These are phyloP conservation scores for Ianthella basta DNA, from an alignment of 37 sponge, comb jelly and placozoan species.

Conservation along the genomic window DNA sequence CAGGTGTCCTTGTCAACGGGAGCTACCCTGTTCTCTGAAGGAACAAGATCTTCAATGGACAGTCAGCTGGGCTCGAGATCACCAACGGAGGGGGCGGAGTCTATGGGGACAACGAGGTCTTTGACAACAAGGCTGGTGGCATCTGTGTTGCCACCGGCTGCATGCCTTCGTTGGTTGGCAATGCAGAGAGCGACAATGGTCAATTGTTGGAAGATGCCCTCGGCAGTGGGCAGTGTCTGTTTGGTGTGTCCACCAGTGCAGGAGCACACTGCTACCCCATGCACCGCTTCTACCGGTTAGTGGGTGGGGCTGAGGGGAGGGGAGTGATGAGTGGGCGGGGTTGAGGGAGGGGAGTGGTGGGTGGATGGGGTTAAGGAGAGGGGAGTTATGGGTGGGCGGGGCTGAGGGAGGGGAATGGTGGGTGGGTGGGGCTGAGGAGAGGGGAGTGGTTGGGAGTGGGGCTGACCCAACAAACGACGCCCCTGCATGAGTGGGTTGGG, in stretches of 20 bases:
- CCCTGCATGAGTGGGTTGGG: no score
- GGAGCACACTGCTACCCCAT: slow-evolving; percentile 81
- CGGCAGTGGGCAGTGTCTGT: slow-evolving; percentile 61
- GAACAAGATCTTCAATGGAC: slow-evolving; percentile 71
- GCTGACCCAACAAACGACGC: no score
- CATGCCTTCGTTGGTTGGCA: slow-evolving; percentile 57
- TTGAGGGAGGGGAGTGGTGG: not conserved
- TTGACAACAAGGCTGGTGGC: slow-evolving; percentile 79
- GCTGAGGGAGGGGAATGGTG: no score
- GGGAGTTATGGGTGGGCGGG: no score
- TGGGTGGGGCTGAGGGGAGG: not conserved
- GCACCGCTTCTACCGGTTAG: slow-evolving; percentile 76
- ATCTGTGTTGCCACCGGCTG: slow-evolving; percentile 83
- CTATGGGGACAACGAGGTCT: slow-evolving; percentile 76
- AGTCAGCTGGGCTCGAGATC: slow-evolving; percentile 78
- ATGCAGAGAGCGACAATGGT: slow-evolving; percentile 63
- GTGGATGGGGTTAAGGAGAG: not conserved
- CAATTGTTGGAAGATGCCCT: slow-evolving; percentile 61
- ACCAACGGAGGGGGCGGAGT: slow-evolving; percentile 73
- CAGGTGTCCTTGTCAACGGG: slow-evolving; percentile 75
- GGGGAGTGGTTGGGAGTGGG: no score
- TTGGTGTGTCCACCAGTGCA: slow-evolving; percentile 50
- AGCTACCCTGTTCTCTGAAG: slow-evolving; percentile 62
- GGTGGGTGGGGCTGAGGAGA: no score
- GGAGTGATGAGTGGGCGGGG: not conserved